A percentile compares a stretch with the other conserved stretches of the same genome.
Evolutionary conservation across 2,888 invertebrate species (phyloP).

Genomic region (Orthonevra nobilis): DNA sequence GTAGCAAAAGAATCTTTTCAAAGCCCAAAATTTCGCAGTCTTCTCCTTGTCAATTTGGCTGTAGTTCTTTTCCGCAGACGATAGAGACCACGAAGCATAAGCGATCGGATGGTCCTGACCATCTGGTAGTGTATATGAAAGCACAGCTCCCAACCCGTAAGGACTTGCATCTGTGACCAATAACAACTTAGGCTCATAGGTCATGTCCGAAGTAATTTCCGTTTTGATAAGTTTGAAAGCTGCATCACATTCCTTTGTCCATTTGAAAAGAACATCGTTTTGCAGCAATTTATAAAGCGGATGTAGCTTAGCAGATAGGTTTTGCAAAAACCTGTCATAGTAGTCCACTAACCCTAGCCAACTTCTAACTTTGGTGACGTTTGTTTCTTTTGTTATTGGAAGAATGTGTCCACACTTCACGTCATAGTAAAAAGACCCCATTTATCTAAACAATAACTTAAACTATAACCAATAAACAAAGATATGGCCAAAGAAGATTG

Average conservation of each 20-base stretch:
- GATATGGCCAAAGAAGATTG: too few species aligned
- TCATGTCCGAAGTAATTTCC: constrained; percentile 48
- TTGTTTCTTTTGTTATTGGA: too few species aligned
- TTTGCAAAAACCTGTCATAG: constrained; percentile 17
- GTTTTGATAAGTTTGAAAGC: constrained; percentile 64
- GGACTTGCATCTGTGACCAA: too few species aligned
- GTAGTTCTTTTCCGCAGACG: too few species aligned
- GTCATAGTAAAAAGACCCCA: too few species aligned
- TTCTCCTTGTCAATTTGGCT: too few species aligned
- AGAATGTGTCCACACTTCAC: too few species aligned
- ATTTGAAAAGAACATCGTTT: constrained; percentile 61
- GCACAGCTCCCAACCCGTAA: constrained; percentile 31
- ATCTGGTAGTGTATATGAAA: constrained; percentile 19
- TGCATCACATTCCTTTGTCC: constrained; percentile 72
- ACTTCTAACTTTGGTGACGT: constrained; percentile 43
- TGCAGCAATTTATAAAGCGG: constrained; percentile 13
- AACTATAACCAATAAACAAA: too few species aligned
- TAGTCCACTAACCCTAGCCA: constrained; percentile 26
- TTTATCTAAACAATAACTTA: too few species aligned
- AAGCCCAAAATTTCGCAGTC: constrained; percentile 45
- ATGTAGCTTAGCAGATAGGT: constrained; percentile 19
- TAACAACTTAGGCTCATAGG: too few species aligned
- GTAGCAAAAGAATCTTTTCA: too few species aligned
- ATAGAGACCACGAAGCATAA: constrained; percentile 45
- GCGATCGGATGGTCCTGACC: constrained; percentile 45